Conservation (phyloP, 2,888 invertebrate species). For the Dinocampus coccinellae region DNA sequence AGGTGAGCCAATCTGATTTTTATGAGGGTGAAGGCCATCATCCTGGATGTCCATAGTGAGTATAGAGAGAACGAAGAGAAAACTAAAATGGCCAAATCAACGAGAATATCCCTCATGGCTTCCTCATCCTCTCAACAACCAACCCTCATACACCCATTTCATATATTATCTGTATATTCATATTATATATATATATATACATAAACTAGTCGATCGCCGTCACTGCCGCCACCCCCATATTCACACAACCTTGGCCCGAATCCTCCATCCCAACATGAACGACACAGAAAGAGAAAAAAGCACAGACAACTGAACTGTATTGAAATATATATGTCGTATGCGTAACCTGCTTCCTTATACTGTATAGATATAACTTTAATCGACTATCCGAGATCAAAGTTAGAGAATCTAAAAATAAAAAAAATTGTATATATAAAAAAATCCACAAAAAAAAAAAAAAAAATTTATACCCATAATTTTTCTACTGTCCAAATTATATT, state of each 20-base stretch:
- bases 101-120: conserved; percentile 26
- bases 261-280: conserved; percentile 31
- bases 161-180: not conserved
- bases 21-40: conserved; percentile 25
- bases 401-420: not conserved
- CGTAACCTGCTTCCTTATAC: conserved; percentile 23
- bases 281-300: conserved; percentile 27
- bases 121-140: conserved; percentile 15
- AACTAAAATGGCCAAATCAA: conserved; percentile 24
- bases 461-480: not conserved
- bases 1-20: not conserved
- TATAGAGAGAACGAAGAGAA: not conserved
- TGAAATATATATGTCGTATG: not conserved
- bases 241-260: conserved; percentile 48
- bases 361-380: not conserved
- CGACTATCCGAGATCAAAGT: conserved; percentile 25
- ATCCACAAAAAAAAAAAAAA: not conserved
- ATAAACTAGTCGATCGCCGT: conserved; percentile 34
- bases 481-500: not conserved
- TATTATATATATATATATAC: too few species aligned
- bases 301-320: conserved; percentile 34
- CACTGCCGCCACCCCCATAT: conserved; percentile 42
- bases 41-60: conserved; percentile 5
- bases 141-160: not conserved
- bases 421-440: not conserved